Percentiles rank a stretch among this genome's conserved stretches.
These are phyloP conservation scores for Meganola albula DNA, from an alignment of 2,888 invertebrate species.

Conservation along the genomic window DNA sequence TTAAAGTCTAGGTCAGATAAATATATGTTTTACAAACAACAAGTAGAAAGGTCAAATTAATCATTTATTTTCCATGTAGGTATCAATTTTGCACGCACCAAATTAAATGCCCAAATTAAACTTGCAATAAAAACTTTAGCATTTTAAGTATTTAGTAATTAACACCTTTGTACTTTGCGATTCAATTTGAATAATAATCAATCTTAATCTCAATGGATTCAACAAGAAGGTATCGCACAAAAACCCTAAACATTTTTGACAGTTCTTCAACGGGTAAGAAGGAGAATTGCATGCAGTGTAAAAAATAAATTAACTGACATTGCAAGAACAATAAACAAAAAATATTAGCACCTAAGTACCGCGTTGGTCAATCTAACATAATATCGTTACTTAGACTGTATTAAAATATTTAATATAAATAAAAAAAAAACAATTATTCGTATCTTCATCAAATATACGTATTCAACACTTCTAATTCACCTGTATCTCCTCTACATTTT, in stretches of 20 bases:
- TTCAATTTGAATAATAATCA: constrained; percentile 19
- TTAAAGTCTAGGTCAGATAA: no score
- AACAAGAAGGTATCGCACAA: constrained; percentile 11
- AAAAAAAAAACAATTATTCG: no score
- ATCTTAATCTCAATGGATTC: constrained; percentile 26
- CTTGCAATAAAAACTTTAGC: constrained; percentile 17
- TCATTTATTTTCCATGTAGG: constrained; percentile 22
- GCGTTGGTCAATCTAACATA: no score
- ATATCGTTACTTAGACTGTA: no score
- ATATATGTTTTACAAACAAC: no score
- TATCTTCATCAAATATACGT: constrained; percentile 1
- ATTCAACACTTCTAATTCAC: constrained; percentile 13
- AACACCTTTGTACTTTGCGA: constrained; percentile 19
- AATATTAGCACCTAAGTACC: no score
- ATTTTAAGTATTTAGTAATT: constrained; percentile 11
- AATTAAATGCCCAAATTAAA: constrained; percentile 16
- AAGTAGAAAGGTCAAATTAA: constrained; percentile 33
- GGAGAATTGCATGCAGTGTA: neutral
- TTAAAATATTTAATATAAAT: no score
- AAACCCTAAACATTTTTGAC: constrained; percentile 6
- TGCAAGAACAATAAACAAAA: no score
- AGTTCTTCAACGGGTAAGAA: neutral
- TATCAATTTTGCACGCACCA: constrained; percentile 17
- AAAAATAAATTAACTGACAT: no score
- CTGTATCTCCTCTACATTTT: constrained; percentile 67